phyloP scores from a whole-genome alignment of 2,113 vertebrate species.

The Odobenus rosmarus region DNA sequence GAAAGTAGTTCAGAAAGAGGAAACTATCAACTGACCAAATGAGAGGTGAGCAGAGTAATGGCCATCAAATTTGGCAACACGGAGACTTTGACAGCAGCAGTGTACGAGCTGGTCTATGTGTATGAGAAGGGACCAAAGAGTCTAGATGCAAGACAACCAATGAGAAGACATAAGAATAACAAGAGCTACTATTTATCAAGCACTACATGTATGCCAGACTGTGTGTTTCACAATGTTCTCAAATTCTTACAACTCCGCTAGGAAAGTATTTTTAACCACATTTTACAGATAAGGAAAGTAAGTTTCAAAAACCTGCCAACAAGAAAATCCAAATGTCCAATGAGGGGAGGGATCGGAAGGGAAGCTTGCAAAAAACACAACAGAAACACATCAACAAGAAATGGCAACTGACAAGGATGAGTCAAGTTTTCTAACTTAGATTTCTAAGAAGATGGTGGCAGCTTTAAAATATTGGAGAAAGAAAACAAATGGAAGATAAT shows the following conservation, averaged over 20 bases:
- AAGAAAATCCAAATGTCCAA: not conserved
- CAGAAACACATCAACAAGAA: not conserved
- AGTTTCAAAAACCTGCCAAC: not conserved
- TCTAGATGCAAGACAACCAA: not conserved
- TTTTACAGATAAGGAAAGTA: conserved; percentile 33
- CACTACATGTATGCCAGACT: not conserved
- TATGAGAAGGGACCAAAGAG: not conserved
- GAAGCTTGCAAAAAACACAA: not conserved
- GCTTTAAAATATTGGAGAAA: not conserved
- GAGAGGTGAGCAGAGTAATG: not conserved
- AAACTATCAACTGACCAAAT: not conserved
- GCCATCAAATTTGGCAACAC: fast-evolving
- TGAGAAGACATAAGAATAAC: no score
- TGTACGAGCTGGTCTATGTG: fast-evolving
- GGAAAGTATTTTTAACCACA: not conserved
- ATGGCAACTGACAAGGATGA: not conserved
- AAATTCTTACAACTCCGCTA: not conserved
- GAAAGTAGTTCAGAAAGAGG: not conserved
- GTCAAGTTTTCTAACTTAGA: not conserved
- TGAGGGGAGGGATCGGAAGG: not conserved
- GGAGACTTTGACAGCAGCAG: not conserved
- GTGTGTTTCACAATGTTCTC: not conserved
- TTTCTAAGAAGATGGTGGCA: not conserved
- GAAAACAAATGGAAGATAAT: not conserved
- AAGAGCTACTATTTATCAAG: not conserved